Conservation (phyloP, 1,140 invertebrate species). For the Conus ventricosus region DNA sequence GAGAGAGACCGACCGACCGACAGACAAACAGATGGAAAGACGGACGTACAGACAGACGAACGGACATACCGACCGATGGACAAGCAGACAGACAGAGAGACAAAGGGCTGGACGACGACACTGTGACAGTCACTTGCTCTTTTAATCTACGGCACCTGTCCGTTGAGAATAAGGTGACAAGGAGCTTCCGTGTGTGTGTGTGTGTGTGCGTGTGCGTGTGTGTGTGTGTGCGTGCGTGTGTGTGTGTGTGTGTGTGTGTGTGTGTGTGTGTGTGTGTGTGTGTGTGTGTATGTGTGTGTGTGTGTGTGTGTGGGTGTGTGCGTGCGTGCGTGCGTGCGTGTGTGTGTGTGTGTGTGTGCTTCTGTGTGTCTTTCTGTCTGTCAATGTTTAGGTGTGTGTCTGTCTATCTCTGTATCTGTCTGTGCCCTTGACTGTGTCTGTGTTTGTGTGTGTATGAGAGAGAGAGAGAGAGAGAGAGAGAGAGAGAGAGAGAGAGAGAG, state of each 20-base stretch:
- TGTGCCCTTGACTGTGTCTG: no score
- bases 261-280: background rate
- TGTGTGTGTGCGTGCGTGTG: background rate
- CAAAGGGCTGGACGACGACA: no score
- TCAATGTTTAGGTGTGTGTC: no score
- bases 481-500: background rate
- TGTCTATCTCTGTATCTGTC: no score
- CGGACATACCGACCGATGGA: no score
- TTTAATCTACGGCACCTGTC: no score
- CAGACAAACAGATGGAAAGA: background rate
- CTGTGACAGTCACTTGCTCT: no score
- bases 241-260: background rate
- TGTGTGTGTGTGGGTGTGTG: constrained; percentile 8
- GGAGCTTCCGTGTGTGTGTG: background rate
- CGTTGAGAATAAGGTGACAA: no score
- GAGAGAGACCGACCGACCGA: background rate
- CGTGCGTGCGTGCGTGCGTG: background rate
- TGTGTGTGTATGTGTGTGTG: background rate
- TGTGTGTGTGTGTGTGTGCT: background rate
- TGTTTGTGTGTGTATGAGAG: no score
- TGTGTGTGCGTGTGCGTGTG: background rate
- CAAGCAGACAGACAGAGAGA: no score
- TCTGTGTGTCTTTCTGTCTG: background rate
- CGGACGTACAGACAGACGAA: background rate
- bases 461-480: background rate